phyloP scores from a whole-genome alignment of 2,797 vertebrate species.

The Mycteria americana region DNA sequence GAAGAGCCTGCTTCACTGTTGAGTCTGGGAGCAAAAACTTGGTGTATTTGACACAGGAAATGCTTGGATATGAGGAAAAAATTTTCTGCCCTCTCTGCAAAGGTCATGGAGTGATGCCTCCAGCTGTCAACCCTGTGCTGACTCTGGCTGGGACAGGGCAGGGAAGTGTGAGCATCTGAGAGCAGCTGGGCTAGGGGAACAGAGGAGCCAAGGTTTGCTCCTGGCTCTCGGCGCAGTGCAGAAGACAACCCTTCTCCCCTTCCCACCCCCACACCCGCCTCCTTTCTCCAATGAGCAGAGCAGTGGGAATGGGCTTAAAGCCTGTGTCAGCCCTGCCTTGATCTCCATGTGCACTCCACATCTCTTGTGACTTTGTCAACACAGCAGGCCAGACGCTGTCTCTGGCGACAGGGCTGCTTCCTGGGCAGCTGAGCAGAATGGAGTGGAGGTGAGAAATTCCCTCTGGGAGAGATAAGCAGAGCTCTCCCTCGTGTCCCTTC shows the following conservation, averaged over 20 bases:
- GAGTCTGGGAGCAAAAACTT: not conserved
- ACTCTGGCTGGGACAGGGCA: not conserved
- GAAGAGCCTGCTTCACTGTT: not conserved
- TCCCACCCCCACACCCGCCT: not conserved
- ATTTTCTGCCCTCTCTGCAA: not conserved
- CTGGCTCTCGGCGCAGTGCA: not conserved
- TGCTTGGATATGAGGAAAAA: not conserved
- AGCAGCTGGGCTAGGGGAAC: not conserved
- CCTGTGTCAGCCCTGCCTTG: conserved; percentile 38
- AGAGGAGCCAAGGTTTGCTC: not conserved
- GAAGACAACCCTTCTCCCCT: not conserved
- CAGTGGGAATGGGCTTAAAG: conserved; percentile 17
- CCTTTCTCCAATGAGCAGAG: not conserved
- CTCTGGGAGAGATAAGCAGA: not conserved
- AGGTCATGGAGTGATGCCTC: not conserved
- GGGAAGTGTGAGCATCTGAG: not conserved
- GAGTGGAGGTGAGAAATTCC: conserved; percentile 50
- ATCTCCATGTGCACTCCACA: conserved; percentile 29
- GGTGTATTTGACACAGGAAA: not conserved
- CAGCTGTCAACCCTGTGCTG: not conserved
- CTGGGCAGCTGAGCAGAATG: not conserved
- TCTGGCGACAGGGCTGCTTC: not conserved
- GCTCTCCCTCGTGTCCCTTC: not conserved
- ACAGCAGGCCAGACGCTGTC: not conserved
- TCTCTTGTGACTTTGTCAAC: conserved; percentile 45